A percentile compares a stretch with the other conserved stretches of the same genome.
Evolutionary conservation across 2,797 vertebrate species (phyloP).

Genomic region (Microhierax caerulescens): DNA sequence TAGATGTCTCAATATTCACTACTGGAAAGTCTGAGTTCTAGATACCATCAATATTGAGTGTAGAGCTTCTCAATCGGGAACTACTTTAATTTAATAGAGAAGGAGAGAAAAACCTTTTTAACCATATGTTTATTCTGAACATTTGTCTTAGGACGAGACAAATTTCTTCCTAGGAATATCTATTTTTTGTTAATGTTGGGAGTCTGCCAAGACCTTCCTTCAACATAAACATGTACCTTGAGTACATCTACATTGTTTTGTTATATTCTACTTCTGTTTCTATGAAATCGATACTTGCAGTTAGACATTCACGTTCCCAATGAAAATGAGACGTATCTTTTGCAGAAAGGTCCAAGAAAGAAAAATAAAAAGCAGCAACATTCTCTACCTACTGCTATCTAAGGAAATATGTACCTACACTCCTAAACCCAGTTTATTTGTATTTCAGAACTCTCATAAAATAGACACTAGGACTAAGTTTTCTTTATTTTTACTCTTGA

Average conservation of each 20-base stretch:
- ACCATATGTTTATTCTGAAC: neutral
- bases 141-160: neutral
- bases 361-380: neutral
- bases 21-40: neutral
- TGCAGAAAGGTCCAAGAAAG: neutral
- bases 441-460: neutral
- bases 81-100: neutral
- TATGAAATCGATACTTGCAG: neutral
- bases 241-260: neutral
- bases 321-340: neutral
- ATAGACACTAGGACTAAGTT: neutral
- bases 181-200: neutral
- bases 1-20: neutral
- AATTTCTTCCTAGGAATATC: neutral
- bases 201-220: neutral
- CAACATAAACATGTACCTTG: neutral
- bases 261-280: neutral
- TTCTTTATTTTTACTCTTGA: neutral
- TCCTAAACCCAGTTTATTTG: neutral
- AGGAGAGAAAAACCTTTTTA: neutral
- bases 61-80: neutral
- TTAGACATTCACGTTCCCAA: neutral
- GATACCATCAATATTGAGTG: neutral
- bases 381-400: neutral
- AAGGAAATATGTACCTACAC: neutral